A percentile compares a stretch with the other conserved stretches of the same genome.
These are phyloP conservation scores for Atractosteus spatula DNA, from an alignment of 2,113 vertebrate species.

Conservation along the genomic window DNA sequence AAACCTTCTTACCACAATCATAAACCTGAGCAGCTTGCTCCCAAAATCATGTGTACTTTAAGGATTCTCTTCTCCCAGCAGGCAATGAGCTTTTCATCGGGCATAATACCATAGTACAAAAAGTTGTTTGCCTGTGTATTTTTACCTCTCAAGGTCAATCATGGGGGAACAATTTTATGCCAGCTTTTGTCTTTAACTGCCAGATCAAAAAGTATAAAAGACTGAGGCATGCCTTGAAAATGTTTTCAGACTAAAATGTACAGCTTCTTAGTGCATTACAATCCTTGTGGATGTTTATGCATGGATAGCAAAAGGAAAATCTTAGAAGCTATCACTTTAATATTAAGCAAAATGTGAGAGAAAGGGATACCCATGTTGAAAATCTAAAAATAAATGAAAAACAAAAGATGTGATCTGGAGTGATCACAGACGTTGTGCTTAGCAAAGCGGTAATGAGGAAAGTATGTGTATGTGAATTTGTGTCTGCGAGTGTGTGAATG, in stretches of 20 bases:
- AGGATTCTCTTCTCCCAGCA: neutral
- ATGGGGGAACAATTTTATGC: neutral
- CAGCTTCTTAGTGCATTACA: too few species aligned
- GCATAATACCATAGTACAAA: neutral
- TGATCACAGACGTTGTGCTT: too few species aligned
- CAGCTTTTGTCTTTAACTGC: neutral
- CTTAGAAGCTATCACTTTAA: too few species aligned
- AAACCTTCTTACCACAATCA: constrained; percentile 1
- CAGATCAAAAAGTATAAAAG: neutral
- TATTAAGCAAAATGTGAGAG: too few species aligned
- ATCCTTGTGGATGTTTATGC: too few species aligned
- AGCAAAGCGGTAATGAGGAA: too few species aligned
- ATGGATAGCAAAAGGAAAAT: too few species aligned
- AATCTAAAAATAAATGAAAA: too few species aligned
- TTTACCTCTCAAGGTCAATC: too few species aligned
- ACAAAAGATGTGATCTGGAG: too few species aligned
- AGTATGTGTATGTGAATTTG: neutral
- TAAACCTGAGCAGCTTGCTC: neutral
- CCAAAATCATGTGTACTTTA: constrained; percentile 1
- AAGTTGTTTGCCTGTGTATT: neutral
- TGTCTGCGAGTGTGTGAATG: constrained; percentile 2
- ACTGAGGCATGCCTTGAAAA: neutral
- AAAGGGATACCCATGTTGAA: too few species aligned
- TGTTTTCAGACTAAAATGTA: too few species aligned
- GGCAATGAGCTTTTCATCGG: neutral